A percentile compares a stretch with the other conserved stretches of the same genome.
phyloP scores from a whole-genome alignment of 2,888 invertebrate species.

The Papilio demoleus region DNA sequence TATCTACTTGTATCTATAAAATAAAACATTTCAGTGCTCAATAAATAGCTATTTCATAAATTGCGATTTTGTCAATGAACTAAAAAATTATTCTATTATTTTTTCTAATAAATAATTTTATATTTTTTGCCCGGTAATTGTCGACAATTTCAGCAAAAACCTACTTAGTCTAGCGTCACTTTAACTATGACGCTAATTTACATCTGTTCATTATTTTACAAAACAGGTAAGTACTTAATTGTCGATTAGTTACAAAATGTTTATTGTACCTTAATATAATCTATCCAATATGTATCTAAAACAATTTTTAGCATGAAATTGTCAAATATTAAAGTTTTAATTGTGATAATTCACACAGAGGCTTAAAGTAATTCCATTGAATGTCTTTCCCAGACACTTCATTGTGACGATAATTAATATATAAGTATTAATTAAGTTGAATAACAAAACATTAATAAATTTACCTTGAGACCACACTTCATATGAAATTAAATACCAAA shows the following conservation, averaged over 20 bases:
- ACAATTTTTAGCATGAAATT: no score
- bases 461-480: no score
- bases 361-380: no score
- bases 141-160: slow-evolving; percentile 3
- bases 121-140: not conserved
- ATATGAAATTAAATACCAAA: no score
- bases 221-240: slow-evolving; percentile 15
- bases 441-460: no score
- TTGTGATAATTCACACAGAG: no score
- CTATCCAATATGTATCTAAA: slow-evolving; percentile 22
- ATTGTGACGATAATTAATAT: no score
- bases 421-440: no score
- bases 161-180: slow-evolving; percentile 14
- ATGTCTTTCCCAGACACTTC: no score
- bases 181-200: slow-evolving; percentile 4
- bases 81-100: slow-evolving; percentile 11
- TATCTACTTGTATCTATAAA: slow-evolving; percentile 14
- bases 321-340: no score
- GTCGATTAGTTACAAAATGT: slow-evolving; percentile 6
- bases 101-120: not conserved
- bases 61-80: not conserved
- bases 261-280: not conserved
- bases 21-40: not conserved
- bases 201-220: slow-evolving; percentile 6
- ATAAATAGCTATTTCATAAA: slow-evolving; percentile 4